Base-by-base conservation (phyloP, 1,140 invertebrate species). In the Arctopsyche grandis region DNA sequence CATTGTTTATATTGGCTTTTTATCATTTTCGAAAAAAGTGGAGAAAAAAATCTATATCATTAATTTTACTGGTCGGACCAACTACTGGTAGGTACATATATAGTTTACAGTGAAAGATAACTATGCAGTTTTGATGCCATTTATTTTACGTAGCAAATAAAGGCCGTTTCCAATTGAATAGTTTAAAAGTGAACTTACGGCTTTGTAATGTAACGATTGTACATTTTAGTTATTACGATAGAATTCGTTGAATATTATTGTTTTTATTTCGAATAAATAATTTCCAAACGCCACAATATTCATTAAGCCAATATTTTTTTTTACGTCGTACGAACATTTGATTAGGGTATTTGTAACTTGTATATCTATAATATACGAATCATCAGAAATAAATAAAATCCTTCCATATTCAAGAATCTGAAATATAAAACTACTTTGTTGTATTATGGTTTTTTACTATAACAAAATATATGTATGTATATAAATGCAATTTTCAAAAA, bases 31-130 rank as follows among this genome's bases (percentile, higher is more conserved):
- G 12, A 52, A 52, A 52, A 52, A 52, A 52, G 1, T 52, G 16
- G 1, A 12, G 10, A 52, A 52, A 52, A 14, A 52, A 52, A 52
- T 60, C 9, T 24, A 66, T 66, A 66, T 66, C 63, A 66, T 66
- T 66, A 66, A 66, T 66, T 66, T 66, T 66, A 66, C 63, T 66
- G 63, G 63, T 66, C 14, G 63, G 63, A 66, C 63, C 63, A 66
- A 66, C 63, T 66, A 66, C 24, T 29, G 24, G 63, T 66, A 66
- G 63, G 63, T 66, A 46, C 5, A 7, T 46, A 46, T 46, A 66
- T 66, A 66, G 63, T 66, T 66, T 66, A 66, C 63, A 66, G 63
- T 16, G 48, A 16, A 52, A 52, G 12, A 52, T 14, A 5, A 52
- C 5, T 46, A 12, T 46, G 12, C 10, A 12, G 48, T 14, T 52